Base-by-base conservation (phyloP, 2,888 invertebrate genomes). In the Phanerotoma sp. region DNA sequence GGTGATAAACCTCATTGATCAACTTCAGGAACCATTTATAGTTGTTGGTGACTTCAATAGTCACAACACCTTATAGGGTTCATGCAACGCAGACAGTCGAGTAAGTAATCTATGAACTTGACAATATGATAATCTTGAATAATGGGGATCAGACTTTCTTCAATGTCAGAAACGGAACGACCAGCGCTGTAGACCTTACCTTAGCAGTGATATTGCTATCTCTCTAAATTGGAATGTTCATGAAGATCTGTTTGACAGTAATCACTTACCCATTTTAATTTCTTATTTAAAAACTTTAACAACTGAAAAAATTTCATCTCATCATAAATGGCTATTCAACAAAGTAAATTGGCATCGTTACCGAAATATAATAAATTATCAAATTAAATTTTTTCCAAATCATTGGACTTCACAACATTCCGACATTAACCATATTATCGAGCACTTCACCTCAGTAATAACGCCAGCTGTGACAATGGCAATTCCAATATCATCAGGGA, bases 11-110 rank as follows among this genome's bases (percentile, higher is more conserved):
- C 21, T 57, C 7, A 44, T 56, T 2, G 30, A 46, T 11, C 61
- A 68, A 54, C 45, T 67, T 10, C 63, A 64, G 4, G 48, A 49
- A 37, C 65, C 64, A 2, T 53, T 54, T 13, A 33, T 66, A 6
- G 49, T 66, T 5, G 30, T 64, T 11, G 66, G 66, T 6, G 64
- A 67, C 37, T 58, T 66, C 5, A 66, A 64, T 35, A 53, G 56
- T 16, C 52, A 64, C 33, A 58, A 63, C 16, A 20, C 28, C 4
- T 6, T 57, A 4, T 62, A 58, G 62, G 62, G 63, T 2, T 64
- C 55, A 0, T 18, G 9, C 0, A 18, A 22, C 13, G 55, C 53
- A 15, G 56, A 62, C 35, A 13, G 41, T 3, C 52, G 58, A 56
- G 65, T 64, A 22, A 61, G 22, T 56, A 21, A 37, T 64, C 3